Evolutionary conservation across 2,888 invertebrate species (phyloP).

Genomic region (Luffia ferchaultella): DNA sequence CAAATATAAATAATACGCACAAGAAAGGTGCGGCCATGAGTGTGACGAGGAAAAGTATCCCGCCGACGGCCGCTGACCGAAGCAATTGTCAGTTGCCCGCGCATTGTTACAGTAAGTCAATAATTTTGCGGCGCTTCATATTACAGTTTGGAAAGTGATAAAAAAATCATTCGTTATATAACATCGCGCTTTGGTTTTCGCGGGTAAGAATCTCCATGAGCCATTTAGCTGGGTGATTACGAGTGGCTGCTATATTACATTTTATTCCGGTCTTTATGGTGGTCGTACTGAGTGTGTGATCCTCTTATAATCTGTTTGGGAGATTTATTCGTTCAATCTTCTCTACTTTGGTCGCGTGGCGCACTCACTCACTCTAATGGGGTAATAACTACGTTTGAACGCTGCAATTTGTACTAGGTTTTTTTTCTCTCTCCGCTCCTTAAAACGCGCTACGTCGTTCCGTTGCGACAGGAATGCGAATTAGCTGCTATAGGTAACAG

Average conservation of each 20-base stretch:
- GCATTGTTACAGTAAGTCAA: too few relatives aligned
- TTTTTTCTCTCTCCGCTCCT: slow-evolving; percentile 22
- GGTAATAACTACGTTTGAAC: slow-evolving; percentile 47
- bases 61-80: too few relatives aligned
- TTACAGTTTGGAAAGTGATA: too few relatives aligned
- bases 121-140: too few relatives aligned
- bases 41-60: too few relatives aligned
- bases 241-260: background rate
- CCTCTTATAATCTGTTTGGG: slow-evolving; percentile 23
- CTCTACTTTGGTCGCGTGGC: slow-evolving; percentile 26
- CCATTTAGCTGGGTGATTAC: background rate
- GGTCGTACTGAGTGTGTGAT: background rate
- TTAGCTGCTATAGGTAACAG: background rate
- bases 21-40: too few relatives aligned
- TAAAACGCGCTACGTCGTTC: background rate
- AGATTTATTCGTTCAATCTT: slow-evolving; percentile 41
- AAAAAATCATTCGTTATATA: too few relatives aligned
- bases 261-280: background rate
- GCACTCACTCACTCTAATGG: slow-evolving; percentile 41
- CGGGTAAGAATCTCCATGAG: background rate
- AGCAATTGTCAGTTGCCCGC: too few relatives aligned
- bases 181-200: background rate
- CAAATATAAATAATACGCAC: too few relatives aligned
- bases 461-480: background rate
- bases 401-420: slow-evolving; percentile 41